Percentiles rank a stretch among this genome's conserved stretches.
These are phyloP conservation scores for Phragmatobia fuliginosa DNA, from an alignment of 2,888 invertebrate species.

Conservation along the genomic window DNA sequence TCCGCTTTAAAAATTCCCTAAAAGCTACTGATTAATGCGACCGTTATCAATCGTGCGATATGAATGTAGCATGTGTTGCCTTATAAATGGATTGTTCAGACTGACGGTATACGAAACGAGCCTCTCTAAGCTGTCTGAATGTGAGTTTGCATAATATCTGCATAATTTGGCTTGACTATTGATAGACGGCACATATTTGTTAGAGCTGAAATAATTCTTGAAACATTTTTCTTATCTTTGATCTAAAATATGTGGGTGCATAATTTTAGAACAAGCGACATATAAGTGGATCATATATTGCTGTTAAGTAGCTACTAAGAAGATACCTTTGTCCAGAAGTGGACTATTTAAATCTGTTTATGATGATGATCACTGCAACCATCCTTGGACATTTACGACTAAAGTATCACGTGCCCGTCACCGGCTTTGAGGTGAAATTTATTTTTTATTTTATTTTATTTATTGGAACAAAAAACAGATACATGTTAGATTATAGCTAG, in stretches of 20 bases:
- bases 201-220: slow-evolving; percentile 6
- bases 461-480: no score
- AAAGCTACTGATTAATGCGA: slow-evolving; percentile 54
- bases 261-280: no score
- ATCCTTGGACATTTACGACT: no score
- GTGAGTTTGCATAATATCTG: slow-evolving; percentile 43
- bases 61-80: slow-evolving; percentile 63
- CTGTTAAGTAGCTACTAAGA: no score
- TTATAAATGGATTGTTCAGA: slow-evolving; percentile 55
- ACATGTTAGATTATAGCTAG: no score
- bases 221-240: background rate
- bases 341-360: no score
- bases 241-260: background rate
- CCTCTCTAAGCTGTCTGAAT: slow-evolving; percentile 26
- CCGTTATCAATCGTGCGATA: slow-evolving; percentile 66
- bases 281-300: no score
- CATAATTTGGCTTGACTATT: slow-evolving; percentile 42
- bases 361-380: no score
- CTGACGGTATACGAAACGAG: slow-evolving; percentile 14
- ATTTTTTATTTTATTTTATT: no score
- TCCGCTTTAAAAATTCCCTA: slow-evolving; percentile 35
- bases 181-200: slow-evolving; percentile 19
- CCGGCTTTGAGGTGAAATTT: no score
- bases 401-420: no score
- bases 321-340: no score